Evolutionary conservation across 1,140 invertebrate genomes (phyloP), one percentile per base, ranked within the genome.

Genomic region (Euglossa dilemma): DNA sequence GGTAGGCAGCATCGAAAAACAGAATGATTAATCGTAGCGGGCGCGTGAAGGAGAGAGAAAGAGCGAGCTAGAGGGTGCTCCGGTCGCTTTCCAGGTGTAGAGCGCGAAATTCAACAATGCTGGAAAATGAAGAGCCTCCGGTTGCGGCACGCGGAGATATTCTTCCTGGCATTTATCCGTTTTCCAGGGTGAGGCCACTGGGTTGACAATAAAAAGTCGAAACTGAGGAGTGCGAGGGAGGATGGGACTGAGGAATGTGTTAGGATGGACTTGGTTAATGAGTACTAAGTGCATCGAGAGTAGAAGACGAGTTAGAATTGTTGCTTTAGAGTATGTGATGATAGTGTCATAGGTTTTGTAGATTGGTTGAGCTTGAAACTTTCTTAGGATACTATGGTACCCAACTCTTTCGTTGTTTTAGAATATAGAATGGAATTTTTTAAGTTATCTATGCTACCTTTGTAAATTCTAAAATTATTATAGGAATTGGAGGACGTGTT

Each of bases 11-110:
- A 82, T 86, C 85, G 84, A 85, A 85, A 90, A 89, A 89, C 83
- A 83, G 86, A 85, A 91, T 91, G 89, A 92, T 87, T 90, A 90
- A 91, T 91, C 87, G 82, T 78, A 47, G 64, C 50, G 64, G 76
- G 50, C 56, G 74, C 86, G 64, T 70, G 64, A 69, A 36, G 1
- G 36, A 36, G 36, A 36, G 36, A 36, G 36, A 36, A 36, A 36
- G 36, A 36, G 36, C 1, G 36, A 4, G 36, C 36, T 36, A 36
- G 20, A 36, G 69, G 18, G 69, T 28, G n/a, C 7, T 36, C n/a
- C 16, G 23, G 23, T 1, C 11, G 61, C 74, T 83, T 71, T 79
- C 66, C 83, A 87, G 85, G 79, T 87, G 86, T 79, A 77, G 52
- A 71, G 70, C 84, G 77, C 70, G 77, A 85, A 81, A 86, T 84